These are phyloP conservation scores for Catocala fraxini DNA, from an alignment of 2,888 invertebrate genomes.

Conservation along the genomic window DNA sequence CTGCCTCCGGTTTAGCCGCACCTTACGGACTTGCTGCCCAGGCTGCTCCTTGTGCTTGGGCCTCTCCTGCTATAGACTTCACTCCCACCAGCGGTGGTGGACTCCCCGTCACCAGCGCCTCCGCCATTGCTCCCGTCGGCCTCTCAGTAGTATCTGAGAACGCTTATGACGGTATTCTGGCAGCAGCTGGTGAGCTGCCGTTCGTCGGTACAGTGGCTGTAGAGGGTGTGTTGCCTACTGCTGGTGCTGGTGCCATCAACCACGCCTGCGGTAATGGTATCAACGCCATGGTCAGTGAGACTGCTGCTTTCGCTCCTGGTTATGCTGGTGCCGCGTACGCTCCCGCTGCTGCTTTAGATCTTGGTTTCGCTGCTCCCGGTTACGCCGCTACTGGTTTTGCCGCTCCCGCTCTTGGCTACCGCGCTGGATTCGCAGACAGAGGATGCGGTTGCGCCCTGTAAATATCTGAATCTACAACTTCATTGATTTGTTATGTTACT, in stretches of 20 bases:
- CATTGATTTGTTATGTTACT: too few species aligned
- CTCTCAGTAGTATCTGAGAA: slow-evolving; percentile 28
- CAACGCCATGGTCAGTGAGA: slow-evolving; percentile 33
- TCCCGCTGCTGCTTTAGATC: neutral
- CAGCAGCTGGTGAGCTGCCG: slow-evolving; percentile 44
- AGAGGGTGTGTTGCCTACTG: slow-evolving; percentile 53
- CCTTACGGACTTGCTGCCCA: slow-evolving; percentile 12
- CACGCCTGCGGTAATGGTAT: slow-evolving; percentile 52
- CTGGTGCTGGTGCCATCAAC: slow-evolving; percentile 46
- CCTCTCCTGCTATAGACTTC: slow-evolving; percentile 4
- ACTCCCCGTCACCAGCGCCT: slow-evolving; percentile 16
- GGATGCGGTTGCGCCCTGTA: slow-evolving; percentile 7
- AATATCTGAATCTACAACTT: neutral
- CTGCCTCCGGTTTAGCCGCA: neutral
- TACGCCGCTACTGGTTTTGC: neutral
- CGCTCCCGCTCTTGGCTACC: slow-evolving; percentile 1
- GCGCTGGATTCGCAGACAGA: slow-evolving; percentile 8
- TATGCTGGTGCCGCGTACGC: neutral
- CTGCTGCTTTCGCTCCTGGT: slow-evolving; percentile 10
- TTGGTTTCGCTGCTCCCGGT: neutral
- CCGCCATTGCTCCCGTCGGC: slow-evolving; percentile 17
- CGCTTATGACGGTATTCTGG: slow-evolving; percentile 35
- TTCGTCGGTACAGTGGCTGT: slow-evolving; percentile 53
- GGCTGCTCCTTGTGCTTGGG: neutral
- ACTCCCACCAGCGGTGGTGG: slow-evolving; percentile 33